Conservation (phyloP, 2,888 invertebrate species). For the Carabus problematicus region DNA sequence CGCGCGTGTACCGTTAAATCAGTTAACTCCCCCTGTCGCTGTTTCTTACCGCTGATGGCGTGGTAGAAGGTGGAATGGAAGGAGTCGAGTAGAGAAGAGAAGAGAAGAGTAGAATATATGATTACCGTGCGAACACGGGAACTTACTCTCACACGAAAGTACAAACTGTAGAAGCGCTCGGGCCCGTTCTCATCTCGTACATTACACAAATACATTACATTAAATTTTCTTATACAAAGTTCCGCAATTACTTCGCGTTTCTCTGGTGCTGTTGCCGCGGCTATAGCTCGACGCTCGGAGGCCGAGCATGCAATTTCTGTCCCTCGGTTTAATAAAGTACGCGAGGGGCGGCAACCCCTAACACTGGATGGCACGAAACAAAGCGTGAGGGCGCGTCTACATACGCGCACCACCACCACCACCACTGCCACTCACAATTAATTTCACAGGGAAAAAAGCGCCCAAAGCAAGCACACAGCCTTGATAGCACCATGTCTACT, state of each 20-base stretch:
- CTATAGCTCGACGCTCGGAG: neutral
- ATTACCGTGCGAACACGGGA: neutral
- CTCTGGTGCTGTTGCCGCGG: neutral
- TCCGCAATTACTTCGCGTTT: conserved; percentile 48
- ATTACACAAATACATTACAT: conserved; percentile 29
- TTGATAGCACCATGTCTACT: no score
- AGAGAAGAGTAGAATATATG: conserved; percentile 8
- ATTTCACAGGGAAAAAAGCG: conserved; percentile 36
- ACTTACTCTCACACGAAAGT: neutral
- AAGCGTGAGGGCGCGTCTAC: conserved; percentile 44
- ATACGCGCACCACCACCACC: conserved; percentile 18
- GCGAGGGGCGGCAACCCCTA: conserved; percentile 46
- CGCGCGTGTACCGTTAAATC: conserved; percentile 28
- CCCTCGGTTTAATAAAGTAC: conserved; percentile 51
- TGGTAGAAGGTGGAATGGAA: no score
- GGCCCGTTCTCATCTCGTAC: neutral
- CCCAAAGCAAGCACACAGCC: conserved; percentile 16
- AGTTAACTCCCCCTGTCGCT: conserved; percentile 18
- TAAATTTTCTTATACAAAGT: conserved; percentile 40
- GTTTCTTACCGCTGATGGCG: no score
- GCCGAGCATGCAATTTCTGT: conserved; percentile 49
- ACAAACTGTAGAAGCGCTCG: no score
- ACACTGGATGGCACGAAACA: conserved; percentile 46
- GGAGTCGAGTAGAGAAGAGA: no score
- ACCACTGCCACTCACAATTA: conserved; percentile 31